phyloP scores from a whole-genome alignment of 2,797 vertebrate genomes.

The Microtus agrestis region DNA sequence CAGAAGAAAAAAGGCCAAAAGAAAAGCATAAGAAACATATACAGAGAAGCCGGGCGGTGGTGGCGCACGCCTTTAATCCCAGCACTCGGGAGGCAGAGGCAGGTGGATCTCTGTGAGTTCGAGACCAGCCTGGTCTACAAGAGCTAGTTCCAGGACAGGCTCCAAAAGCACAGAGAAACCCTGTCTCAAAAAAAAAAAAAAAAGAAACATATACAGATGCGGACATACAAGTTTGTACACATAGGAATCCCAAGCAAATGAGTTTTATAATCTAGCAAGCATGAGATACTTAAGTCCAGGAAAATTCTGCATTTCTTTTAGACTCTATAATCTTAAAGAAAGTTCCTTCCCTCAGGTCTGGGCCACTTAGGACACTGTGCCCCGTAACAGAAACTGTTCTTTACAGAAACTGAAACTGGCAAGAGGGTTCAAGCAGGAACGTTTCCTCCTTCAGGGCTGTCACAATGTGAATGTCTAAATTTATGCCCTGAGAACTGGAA shows the following conservation, averaged over 20 bases:
- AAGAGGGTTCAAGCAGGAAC: neutral
- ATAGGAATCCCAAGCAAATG: neutral
- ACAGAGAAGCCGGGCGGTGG: no score
- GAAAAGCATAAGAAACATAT: neutral
- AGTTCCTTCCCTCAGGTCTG: neutral
- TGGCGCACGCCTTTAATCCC: no score
- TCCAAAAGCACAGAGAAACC: no score
- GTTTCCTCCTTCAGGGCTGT: neutral
- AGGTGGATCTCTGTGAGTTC: no score
- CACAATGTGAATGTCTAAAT: constrained; percentile 41
- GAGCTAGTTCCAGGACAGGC: no score
- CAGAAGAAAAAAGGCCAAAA: neutral
- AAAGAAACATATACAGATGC: neutral
- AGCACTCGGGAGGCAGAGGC: no score
- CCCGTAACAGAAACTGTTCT: neutral
- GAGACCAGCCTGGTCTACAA: no score
- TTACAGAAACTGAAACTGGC: neutral
- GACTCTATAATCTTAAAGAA: constrained; percentile 37
- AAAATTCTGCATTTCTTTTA: neutral
- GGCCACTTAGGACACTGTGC: neutral
- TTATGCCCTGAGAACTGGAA: constrained; percentile 40
- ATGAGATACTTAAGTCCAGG: neutral
- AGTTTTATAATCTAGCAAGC: constrained; percentile 18
- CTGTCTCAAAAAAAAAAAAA: no score
- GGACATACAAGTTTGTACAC: neutral